Evolutionary conservation across 2,888 invertebrate species (phyloP).

Genomic region (Heliconius ismenius): DNA sequence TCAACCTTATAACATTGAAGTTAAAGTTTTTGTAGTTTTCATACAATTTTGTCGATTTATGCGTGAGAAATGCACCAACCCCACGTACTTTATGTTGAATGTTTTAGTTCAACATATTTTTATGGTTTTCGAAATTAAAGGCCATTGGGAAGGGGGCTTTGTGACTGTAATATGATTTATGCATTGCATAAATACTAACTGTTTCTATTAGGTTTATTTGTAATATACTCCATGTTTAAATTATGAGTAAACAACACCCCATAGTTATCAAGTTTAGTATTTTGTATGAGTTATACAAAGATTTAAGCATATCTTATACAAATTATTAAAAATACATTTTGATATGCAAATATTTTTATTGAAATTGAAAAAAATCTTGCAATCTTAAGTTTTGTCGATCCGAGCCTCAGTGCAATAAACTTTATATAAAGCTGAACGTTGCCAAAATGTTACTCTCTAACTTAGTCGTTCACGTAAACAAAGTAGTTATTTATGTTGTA

Average conservation of each 20-base stretch:
- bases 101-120: constrained; percentile 33
- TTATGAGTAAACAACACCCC: background rate
- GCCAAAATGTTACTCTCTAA: background rate
- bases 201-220: constrained; percentile 11
- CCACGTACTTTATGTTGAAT: constrained; percentile 25
- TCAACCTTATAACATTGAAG: constrained; percentile 15
- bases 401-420: background rate
- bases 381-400: background rate
- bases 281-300: background rate
- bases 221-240: constrained; percentile 12
- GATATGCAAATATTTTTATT: no score
- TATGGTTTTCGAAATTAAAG: constrained; percentile 35
- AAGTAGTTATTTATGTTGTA: no score
- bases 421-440: background rate
- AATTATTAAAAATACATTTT: background rate
- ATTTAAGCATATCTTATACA: background rate
- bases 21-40: background rate
- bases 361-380: background rate
- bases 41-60: constrained; percentile 25
- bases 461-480: background rate
- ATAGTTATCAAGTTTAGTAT: background rate
- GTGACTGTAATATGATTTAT: constrained; percentile 25
- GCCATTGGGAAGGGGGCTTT: constrained; percentile 5
- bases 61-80: constrained; percentile 32
- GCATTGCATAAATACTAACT: constrained; percentile 1